Conservation (phyloP, 2,113 vertebrate species). For the Ammodytes marinus region DNA sequence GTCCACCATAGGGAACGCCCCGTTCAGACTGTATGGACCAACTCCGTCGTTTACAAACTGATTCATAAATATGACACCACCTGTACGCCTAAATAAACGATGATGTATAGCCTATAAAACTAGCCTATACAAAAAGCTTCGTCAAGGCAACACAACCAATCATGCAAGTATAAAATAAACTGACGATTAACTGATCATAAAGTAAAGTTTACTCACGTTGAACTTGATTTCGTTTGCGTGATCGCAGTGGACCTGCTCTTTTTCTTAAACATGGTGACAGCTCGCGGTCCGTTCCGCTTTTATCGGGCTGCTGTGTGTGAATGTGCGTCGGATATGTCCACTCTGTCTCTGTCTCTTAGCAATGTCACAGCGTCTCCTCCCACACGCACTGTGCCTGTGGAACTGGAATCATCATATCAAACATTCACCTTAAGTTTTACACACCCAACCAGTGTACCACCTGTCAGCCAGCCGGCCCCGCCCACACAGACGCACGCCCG, state of each 20-base stretch:
- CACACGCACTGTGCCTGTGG: background rate
- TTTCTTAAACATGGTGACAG: constrained; percentile 78
- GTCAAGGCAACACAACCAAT: no score
- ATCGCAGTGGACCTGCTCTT: constrained; percentile 67
- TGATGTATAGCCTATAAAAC: no score
- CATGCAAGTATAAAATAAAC: no score
- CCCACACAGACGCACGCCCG: background rate
- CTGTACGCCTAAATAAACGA: background rate
- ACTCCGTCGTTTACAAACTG: background rate
- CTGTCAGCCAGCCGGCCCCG: constrained; percentile 12
- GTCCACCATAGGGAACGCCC: background rate
- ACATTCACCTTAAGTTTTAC: constrained; percentile 3
- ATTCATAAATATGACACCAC: background rate
- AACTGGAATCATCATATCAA: background rate
- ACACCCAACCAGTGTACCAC: constrained; percentile 20
- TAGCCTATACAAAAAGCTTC: no score
- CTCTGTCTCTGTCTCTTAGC: background rate
- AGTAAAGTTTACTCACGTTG: constrained; percentile 47
- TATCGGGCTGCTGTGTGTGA: background rate
- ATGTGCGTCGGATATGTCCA: constrained; percentile 17
- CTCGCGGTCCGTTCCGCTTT: constrained; percentile 11
- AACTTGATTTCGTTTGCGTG: constrained; percentile 44
- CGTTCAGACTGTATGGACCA: background rate
- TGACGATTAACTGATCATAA: background rate
- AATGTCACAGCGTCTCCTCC: background rate